Base-by-base conservation (phyloP, 2,888 invertebrate genomes). In the Trypoxylon attenuatum region DNA sequence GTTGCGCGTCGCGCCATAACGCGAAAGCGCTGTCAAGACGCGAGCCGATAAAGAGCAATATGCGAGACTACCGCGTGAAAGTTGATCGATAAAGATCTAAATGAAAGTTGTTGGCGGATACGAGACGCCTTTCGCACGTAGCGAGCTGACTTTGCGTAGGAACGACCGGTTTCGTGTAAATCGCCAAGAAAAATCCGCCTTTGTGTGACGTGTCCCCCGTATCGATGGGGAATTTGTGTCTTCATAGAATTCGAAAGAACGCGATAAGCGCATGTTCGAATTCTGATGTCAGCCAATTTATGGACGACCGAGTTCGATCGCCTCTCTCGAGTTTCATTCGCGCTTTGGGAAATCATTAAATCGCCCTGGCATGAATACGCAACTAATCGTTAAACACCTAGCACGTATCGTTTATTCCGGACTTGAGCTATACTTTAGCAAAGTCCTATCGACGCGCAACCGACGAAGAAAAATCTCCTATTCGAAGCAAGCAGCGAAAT, bases 1-100 rank as follows among this genome's bases (percentile, higher is more conserved):
- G n/a, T n/a, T n/a, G n/a, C n/a, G n/a, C n/a, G n/a, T n/a, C n/a
- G 23, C 33, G 52, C 50, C 23, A 41, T 50, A 25, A 10, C 59
- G 52, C 59, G 52, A 68, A 75, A 71, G 51, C 54, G 25, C 29
- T 52, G 59, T 65, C 61, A 29, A 22, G 25, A 56, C n/a, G 16
- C 42, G 27, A 22, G 46, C 49, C 60, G 61, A 72, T 59, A 69
- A 65, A 59, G 59, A 66, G 57, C 58, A 57, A 74, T 63, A 56
- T 54, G 49, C 63, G 73, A 67, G 59, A 46, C 50, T 52, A 67
- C n/a, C n/a, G 51, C 49, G 74, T 76, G 76, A 76, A 74, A 74
- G 74, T 76, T 67, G 59, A 70, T 76, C 73, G 76, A 74, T 74
- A 74, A 73, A 53, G 73, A 76, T 74, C 76, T 76, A 67, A 76